These are phyloP conservation scores for Corbicula japonica DNA, from an alignment of 2,888 invertebrate genomes.

Conservation along the genomic window DNA sequence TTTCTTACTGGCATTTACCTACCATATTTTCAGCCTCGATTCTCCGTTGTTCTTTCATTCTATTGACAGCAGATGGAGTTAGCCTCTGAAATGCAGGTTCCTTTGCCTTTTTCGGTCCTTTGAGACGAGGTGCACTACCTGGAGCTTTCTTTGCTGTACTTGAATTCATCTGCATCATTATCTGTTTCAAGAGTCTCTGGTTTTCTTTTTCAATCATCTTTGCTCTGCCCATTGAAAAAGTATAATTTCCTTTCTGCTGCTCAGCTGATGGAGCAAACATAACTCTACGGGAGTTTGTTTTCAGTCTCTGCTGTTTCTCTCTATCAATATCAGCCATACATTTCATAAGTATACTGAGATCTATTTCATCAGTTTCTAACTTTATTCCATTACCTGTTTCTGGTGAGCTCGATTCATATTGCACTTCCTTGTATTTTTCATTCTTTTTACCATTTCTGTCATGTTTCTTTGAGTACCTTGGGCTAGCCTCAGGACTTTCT, in stretches of 20 bases:
- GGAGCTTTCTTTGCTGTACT: conserved; percentile 47
- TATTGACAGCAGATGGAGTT: conserved; percentile 87
- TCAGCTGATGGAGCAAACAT: conserved; percentile 79
- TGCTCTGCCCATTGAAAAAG: conserved; percentile 78
- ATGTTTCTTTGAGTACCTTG: conserved; percentile 49
- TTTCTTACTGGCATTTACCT: too few species aligned
- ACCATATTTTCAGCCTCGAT: conserved; percentile 88
- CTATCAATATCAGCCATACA: conserved; percentile 82
- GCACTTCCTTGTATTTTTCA: conserved; percentile 62
- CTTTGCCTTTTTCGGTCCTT: conserved; percentile 38
- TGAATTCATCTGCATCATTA: conserved; percentile 72
- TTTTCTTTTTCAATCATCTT: conserved; percentile 83
- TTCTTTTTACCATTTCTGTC: conserved; percentile 41
- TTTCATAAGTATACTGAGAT: conserved; percentile 81
- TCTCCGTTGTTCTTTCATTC: conserved; percentile 87
- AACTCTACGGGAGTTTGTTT: conserved; percentile 76
- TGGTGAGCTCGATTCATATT: conserved; percentile 58
- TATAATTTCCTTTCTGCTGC: conserved; percentile 72
- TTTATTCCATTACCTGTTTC: conserved; percentile 40
- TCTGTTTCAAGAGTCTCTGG: conserved; percentile 81
- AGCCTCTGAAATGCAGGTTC: conserved; percentile 69
- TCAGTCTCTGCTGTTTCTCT: conserved; percentile 76
- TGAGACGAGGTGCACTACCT: conserved; percentile 18
- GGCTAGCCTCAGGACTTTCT: conserved; percentile 75
- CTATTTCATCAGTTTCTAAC: conserved; percentile 71